Percentiles rank a stretch among this genome's conserved stretches.
These are phyloP conservation scores for Agrenia bidenticulata DNA, from an alignment of 2,888 invertebrate species.

Conservation along the genomic window DNA sequence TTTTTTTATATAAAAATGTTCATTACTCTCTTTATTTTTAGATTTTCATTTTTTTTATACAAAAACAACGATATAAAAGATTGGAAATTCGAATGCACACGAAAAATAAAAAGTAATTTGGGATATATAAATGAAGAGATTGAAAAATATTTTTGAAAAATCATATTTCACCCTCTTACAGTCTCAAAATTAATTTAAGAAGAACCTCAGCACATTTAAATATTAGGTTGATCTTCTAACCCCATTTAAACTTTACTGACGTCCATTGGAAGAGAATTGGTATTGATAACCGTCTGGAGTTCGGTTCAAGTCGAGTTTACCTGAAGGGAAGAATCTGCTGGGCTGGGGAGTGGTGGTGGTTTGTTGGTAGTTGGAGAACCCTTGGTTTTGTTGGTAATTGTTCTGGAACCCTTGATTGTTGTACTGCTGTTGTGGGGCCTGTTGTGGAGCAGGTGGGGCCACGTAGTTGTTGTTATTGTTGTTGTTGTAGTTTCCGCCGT, in stretches of 20 bases:
- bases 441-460: slow-evolving; percentile 26
- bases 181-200: too few species aligned
- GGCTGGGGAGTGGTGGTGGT: slow-evolving; percentile 69
- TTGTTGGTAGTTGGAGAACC: slow-evolving; percentile 57
- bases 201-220: too few species aligned
- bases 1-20: too few species aligned
- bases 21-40: slow-evolving; percentile 13
- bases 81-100: slow-evolving; percentile 3
- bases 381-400: slow-evolving; percentile 36
- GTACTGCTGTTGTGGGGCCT: slow-evolving; percentile 55
- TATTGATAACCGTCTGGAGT: slow-evolving; percentile 86
- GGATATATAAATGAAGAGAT: too few species aligned
- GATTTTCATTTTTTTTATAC: slow-evolving; percentile 5
- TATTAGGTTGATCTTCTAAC: too few species aligned
- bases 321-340: slow-evolving; percentile 77
- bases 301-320: slow-evolving; percentile 80
- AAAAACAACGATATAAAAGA: background rate
- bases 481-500: slow-evolving; percentile 58
- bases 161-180: too few species aligned
- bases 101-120: slow-evolving; percentile 11
- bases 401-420: slow-evolving; percentile 39
- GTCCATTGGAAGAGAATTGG: slow-evolving; percentile 62
- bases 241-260: slow-evolving; percentile 8
- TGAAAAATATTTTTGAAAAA: too few species aligned
- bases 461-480: slow-evolving; percentile 54